A percentile compares a stretch with the other conserved stretches of the same genome.
These are phyloP conservation scores for Eclectus roratus DNA, from an alignment of 2,113 vertebrate species.

Conservation along the genomic window DNA sequence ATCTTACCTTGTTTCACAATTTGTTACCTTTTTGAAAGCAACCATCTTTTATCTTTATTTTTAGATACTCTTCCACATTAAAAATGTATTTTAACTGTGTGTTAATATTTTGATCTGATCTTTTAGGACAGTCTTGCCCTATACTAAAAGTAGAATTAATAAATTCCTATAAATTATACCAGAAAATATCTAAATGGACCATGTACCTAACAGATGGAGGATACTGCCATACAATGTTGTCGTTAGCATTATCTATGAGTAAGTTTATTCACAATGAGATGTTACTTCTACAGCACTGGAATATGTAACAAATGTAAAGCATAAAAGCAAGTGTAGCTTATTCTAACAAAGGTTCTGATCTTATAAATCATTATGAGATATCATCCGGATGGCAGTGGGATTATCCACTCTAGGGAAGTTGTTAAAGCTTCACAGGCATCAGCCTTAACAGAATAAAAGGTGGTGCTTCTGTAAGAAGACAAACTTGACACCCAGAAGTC, in stretches of 20 bases:
- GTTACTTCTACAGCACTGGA: neutral
- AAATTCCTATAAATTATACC: neutral
- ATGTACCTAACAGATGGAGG: neutral
- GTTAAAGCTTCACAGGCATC: neutral
- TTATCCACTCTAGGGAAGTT: neutral
- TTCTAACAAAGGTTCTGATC: neutral
- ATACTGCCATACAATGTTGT: neutral
- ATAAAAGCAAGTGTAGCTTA: neutral
- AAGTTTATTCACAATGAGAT: neutral
- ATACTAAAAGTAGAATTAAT: neutral
- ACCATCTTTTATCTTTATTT: neutral
- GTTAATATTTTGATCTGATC: neutral
- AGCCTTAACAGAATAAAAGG: neutral
- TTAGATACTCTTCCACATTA: neutral
- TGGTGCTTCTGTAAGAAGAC: neutral
- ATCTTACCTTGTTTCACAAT: neutral
- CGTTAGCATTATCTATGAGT: neutral
- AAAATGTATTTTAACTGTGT: neutral
- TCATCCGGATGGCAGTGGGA: neutral
- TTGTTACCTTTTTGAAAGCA: neutral
- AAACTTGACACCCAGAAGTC: neutral
- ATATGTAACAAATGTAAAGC: neutral
- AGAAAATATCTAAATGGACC: neutral
- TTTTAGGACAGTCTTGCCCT: neutral
- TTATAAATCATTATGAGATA: neutral